These are phyloP conservation scores for Calyptomena viridis DNA, from an alignment of 2,113 vertebrate species.

Conservation along the genomic window DNA sequence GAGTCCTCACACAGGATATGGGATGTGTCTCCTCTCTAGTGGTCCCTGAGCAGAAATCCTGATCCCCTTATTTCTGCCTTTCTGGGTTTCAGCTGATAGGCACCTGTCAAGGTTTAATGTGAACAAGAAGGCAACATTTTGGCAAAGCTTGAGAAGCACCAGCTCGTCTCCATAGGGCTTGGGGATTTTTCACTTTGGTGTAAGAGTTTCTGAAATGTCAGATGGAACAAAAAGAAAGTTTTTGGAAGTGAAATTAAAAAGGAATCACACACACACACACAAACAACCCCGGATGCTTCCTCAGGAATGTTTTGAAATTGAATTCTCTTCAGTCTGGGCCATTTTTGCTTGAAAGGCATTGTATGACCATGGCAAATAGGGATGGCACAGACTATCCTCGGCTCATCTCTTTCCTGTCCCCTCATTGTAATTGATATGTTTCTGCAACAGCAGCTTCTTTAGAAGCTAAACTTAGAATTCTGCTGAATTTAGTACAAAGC, in stretches of 20 bases:
- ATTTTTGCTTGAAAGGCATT: background rate
- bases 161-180: background rate
- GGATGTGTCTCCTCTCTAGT: background rate
- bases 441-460: background rate
- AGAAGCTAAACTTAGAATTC: background rate
- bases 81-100: background rate
- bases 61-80: background rate
- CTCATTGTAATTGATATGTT: background rate
- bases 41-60: background rate
- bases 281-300: background rate
- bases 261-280: background rate
- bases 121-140: accelerated
- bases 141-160: background rate
- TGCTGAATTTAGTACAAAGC: background rate
- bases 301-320: background rate
- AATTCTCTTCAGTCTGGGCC: background rate
- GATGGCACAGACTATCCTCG: background rate
- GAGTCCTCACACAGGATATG: background rate
- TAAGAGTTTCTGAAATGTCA: background rate
- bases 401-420: background rate
- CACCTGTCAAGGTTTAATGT: background rate
- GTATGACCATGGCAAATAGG: background rate
- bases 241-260: background rate
- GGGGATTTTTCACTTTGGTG: background rate
- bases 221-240: background rate